Percentiles rank a stretch among this genome's conserved stretches.
Evolutionary conservation across 2,113 vertebrate genomes (phyloP).

Genomic region (Edolisoma coerulescens): DNA sequence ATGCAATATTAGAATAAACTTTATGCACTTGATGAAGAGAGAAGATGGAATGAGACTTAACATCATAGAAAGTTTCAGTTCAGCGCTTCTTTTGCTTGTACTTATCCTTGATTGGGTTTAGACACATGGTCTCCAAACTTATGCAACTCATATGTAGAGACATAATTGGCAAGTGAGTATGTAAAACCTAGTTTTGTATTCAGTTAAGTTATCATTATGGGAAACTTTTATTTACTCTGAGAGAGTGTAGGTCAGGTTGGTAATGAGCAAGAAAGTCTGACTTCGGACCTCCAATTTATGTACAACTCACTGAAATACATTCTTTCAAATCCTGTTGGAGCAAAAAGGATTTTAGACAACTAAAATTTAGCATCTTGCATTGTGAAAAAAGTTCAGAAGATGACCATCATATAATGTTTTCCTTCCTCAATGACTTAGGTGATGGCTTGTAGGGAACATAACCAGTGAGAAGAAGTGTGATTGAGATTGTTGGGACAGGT

Average conservation of each 20-base stretch:
- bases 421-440: neutral
- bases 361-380: neutral
- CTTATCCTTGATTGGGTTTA: neutral
- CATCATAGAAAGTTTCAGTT: neutral
- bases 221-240: neutral
- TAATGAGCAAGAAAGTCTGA: slow-evolving; percentile 7
- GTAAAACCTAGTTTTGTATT: neutral
- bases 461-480: neutral
- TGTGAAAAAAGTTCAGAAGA: neutral
- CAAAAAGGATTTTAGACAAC: neutral
- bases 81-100: neutral
- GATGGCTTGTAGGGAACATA: neutral
- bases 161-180: slow-evolving; percentile 2
- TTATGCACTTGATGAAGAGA: neutral
- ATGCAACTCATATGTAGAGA: neutral
- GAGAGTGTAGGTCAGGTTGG: neutral
- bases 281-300: neutral
- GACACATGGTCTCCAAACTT: neutral
- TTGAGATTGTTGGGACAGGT: neutral
- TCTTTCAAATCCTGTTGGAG: neutral
- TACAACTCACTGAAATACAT: neutral
- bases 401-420: neutral
- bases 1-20: neutral
- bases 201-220: neutral
- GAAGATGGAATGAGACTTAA: neutral